Base-by-base conservation (phyloP, 2,113 vertebrate genomes). In the Lagopus muta region DNA sequence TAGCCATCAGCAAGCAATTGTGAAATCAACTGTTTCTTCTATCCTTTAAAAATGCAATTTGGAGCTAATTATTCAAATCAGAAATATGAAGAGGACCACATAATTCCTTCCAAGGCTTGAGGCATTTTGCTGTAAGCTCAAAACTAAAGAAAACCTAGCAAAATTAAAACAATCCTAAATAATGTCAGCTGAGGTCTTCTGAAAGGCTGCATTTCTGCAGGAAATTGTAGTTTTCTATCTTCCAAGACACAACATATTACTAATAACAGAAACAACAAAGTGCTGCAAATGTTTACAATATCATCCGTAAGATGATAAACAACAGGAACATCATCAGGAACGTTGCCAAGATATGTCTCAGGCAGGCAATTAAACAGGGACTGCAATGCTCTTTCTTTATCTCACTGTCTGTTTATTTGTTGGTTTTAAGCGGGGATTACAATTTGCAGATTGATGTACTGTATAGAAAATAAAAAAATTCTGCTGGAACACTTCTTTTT, bases 1-100 rank as follows among this genome's bases (percentile, higher is more conserved):
- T 79, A 32, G 17, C 15, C 92, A 45, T 79, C 48, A 61, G 6
- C 58, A 45, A 79, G 21, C 15, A 77, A 20, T 55, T 52, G 30
- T 76, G 78, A 94, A 93, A 92, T 43, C 22, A 84, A 52, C 18
- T 48, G 6, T 69, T 90, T 90, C 70, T n/a, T 82, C 34, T 87
- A 2, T 57, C 82, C 45, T 66, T 88, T 78, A 73, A 69, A 79
- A 92, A 52, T 76, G 42, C 27, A 24, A 45, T 40, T 94, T 73
- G 12, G 73, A 73, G 62, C 21, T 76, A 69, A 80, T 80, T 86
- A 89, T 76, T 91, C 36, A 74, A 79, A 79, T 58, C 58, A 91
- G 60, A 82, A 91, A n/a, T 77, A 69, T 3, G 28, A 73, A 36
- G 16, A 93, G 25, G 21, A 86, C 36, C 34, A 47, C 43, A 50